Base-by-base conservation (phyloP, 2,888 invertebrate species). In the Plebejus anna region DNA sequence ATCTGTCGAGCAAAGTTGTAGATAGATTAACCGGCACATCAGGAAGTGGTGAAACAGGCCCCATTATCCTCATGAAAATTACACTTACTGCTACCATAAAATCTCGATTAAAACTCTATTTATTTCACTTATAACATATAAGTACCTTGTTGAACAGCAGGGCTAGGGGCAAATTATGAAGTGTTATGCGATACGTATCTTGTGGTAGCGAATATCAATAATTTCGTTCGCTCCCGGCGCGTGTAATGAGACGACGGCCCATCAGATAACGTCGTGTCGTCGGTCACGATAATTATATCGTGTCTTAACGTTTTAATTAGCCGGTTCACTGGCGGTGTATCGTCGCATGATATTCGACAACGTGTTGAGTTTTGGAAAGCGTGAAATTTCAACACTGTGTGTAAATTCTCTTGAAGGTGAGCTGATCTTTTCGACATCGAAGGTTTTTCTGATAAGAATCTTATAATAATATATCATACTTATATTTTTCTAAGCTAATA, bases 151-250 rank as follows among this genome's bases (percentile, higher is more conserved):
- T 70, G 0, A 72, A 72, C 72, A 28, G 22, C 28, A 42, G 32
- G 6, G 55, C 42, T 36, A 42, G 57, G 38, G 70, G 71, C 70
- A 57, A 57, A 71, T 57, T 71, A 61, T 70, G 28, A 61, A 22
- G 77, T 78, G 70, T 57, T 38, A 57, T 42, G 76, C 70, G 83
- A 84, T 84, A 80, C 76, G 78, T 79, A 82, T 84, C 81, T 81
- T 76, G 51, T 77, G 84, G 84, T 84, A 85, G 85, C 83, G 84
- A 90, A 88, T 89, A 89, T 82, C 84, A 86, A 84, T 90, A 89
- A 90, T 91, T 90, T 75, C 42, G 75, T 61, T 42, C 36, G 61
- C 61, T 66, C 47, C 47, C 66, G 75, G 66, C 75, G 42, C 38
- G 66, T 66, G 66, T 66, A 66, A 66, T 66, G 66, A 66, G 66